Conservation (phyloP, 2,113 vertebrate genomes). For the Platycercus adscitus region DNA sequence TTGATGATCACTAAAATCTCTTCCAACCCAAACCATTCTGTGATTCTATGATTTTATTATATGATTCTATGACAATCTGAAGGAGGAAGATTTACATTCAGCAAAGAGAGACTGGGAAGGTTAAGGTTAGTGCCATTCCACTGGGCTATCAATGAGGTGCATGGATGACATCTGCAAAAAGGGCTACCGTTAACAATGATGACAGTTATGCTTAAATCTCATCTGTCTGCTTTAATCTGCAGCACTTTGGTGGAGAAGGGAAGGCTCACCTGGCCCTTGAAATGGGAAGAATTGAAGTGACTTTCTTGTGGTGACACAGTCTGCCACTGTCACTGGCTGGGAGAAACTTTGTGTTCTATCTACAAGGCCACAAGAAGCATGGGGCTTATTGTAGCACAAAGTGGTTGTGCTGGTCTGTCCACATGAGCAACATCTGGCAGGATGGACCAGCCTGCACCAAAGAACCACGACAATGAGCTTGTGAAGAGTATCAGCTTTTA, state of each 20-base stretch:
- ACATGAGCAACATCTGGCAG: not conserved
- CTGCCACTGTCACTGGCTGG: not conserved
- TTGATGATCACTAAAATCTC: not conserved
- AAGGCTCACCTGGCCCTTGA: not conserved
- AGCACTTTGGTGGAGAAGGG: not conserved
- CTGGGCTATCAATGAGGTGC: not conserved
- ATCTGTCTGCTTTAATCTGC: not conserved
- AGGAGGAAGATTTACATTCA: not conserved
- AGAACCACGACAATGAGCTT: not conserved
- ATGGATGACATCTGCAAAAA: not conserved
- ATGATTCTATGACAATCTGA: not conserved
- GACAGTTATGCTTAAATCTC: not conserved
- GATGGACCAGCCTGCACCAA: not conserved
- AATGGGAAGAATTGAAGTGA: not conserved
- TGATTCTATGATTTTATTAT: too few species aligned
- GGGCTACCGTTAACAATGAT: not conserved
- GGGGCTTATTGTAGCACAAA: not conserved
- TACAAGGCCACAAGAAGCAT: not conserved
- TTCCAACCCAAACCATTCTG: not conserved
- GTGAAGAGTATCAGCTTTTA: not conserved
- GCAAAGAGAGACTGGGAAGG: not conserved
- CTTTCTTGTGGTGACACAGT: not conserved
- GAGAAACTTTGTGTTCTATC: not conserved
- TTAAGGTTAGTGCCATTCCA: not conserved
- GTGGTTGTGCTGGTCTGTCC: fast-evolving